Evolutionary conservation across 2,888 invertebrate species (phyloP).

Genomic region (Venusia cambrica): DNA sequence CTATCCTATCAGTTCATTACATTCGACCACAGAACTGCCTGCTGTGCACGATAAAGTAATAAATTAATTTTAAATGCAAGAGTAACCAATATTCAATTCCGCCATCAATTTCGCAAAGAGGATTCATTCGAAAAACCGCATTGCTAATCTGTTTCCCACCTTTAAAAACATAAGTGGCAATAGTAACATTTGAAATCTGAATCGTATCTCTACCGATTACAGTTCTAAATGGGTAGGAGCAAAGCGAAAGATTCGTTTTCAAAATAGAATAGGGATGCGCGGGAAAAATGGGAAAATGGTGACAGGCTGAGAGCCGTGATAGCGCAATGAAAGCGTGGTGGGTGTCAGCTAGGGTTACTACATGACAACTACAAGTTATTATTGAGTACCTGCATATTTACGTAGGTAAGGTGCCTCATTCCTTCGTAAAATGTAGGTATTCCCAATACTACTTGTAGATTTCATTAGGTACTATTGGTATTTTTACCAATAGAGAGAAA

Average conservation of each 20-base stretch:
- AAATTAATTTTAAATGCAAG: slow-evolving; percentile 38
- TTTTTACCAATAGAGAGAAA: too few species aligned
- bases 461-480: too few species aligned
- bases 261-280: slow-evolving; percentile 34
- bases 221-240: slow-evolving; percentile 21
- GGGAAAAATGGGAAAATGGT: slow-evolving; percentile 76
- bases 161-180: slow-evolving; percentile 34
- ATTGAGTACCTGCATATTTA: too few species aligned
- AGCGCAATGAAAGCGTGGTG: slow-evolving; percentile 68
- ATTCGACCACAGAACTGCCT: slow-evolving; percentile 40
- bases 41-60: slow-evolving; percentile 46
- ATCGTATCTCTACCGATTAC: slow-evolving; percentile 17
- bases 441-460: too few species aligned
- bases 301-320: slow-evolving; percentile 79
- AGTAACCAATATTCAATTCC: slow-evolving; percentile 62
- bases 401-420: too few species aligned
- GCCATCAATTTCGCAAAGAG: slow-evolving; percentile 63
- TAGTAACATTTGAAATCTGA: slow-evolving; percentile 10
- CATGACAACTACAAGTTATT: too few species aligned
- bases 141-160: slow-evolving; percentile 48
- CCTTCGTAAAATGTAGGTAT: too few species aligned
- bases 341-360: slow-evolving; percentile 50
- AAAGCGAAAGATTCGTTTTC: slow-evolving; percentile 22
- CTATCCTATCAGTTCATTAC: slow-evolving; percentile 37
- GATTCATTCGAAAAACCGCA: slow-evolving; percentile 75